phyloP scores from a whole-genome alignment of 2,113 vertebrate genomes.

The Ginglymostoma cirratum region DNA sequence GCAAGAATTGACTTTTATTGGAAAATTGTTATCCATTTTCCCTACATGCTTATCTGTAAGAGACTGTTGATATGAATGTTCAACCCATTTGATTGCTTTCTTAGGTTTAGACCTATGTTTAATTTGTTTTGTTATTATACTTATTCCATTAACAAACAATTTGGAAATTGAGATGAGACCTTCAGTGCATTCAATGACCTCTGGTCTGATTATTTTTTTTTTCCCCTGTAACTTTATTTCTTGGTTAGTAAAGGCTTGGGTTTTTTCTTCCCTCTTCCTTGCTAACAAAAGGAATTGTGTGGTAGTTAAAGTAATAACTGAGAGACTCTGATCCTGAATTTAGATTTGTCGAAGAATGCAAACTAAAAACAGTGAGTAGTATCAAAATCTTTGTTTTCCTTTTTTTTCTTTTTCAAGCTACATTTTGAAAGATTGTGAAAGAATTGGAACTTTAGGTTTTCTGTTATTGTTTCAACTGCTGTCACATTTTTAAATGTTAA shows the following conservation, averaged over 20 bases:
- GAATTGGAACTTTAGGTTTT: background rate
- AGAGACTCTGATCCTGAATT: background rate
- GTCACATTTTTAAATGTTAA: background rate
- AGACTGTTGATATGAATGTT: background rate
- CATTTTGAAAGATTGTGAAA: background rate
- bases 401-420: background rate
- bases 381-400: background rate
- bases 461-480: background rate
- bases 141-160: background rate
- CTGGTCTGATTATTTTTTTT: too few species aligned
- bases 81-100: background rate
- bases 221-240: background rate
- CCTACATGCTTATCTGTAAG: too few species aligned
- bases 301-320: background rate
- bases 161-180: background rate
- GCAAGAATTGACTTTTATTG: background rate
- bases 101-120: background rate
- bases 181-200: background rate
- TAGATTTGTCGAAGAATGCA: background rate
- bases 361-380: background rate
- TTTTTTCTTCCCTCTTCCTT: background rate
- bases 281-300: background rate
- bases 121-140: too few species aligned
- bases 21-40: background rate
- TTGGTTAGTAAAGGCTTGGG: background rate